These are phyloP conservation scores for Andrena fulva DNA, from an alignment of 2,888 invertebrate genomes.

Conservation along the genomic window DNA sequence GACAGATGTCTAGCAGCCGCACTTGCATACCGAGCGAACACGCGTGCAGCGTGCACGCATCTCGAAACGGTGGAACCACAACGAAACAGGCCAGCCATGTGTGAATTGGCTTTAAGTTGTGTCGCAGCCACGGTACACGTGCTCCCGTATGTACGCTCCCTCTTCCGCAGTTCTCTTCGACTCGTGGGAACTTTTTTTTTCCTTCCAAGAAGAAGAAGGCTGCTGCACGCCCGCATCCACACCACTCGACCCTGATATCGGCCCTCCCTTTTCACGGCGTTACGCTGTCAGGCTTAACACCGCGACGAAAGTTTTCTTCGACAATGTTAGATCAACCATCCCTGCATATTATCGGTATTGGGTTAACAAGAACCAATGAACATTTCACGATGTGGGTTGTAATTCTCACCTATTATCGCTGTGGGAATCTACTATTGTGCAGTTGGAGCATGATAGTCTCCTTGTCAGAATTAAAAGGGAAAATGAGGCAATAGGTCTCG, in stretches of 20 bases:
- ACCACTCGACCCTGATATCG: conserved; percentile 40
- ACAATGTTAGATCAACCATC: not conserved
- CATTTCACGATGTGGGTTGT: not conserved
- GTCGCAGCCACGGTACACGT: conserved; percentile 57
- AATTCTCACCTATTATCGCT: not conserved
- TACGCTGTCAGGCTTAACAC: conserved; percentile 8
- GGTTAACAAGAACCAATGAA: not conserved
- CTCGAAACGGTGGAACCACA: conserved; percentile 46
- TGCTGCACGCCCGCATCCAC: conserved; percentile 66
- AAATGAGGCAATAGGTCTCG: no score
- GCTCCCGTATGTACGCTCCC: conserved; percentile 51
- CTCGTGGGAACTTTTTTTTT: conserved; percentile 71
- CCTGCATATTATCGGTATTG: not conserved
- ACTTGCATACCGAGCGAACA: conserved; percentile 50
- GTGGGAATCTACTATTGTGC: no score
- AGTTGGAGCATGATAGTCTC: no score
- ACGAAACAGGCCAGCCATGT: conserved; percentile 63
- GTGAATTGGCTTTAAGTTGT: conserved; percentile 64
- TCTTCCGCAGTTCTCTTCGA: conserved; percentile 49
- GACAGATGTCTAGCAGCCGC: conserved; percentile 62
- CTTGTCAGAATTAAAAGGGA: no score
- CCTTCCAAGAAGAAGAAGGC: conserved; percentile 45
- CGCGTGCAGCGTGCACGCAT: conserved; percentile 42
- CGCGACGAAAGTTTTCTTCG: not conserved
- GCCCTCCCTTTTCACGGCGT: not conserved